These are phyloP conservation scores for Catamblyrhynchus diadema DNA, from an alignment of 2,797 vertebrate species.

Conservation along the genomic window DNA sequence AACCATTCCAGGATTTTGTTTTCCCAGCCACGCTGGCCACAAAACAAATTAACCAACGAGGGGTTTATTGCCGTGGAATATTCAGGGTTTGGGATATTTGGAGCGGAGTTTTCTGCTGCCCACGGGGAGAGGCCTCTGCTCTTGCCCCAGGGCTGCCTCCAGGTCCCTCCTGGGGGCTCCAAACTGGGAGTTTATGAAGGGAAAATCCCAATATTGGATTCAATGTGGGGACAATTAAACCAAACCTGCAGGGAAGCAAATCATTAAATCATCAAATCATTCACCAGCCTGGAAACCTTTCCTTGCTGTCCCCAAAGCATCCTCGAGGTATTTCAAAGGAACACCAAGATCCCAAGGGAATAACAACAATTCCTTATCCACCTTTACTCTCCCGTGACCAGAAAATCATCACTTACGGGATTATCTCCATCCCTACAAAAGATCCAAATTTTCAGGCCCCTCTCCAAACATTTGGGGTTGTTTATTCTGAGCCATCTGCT, in stretches of 20 bases:
- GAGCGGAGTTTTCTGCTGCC: neutral
- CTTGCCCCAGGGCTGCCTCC: neutral
- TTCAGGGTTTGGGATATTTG: neutral
- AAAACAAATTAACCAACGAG: rapidly evolving
- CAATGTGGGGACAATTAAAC: neutral
- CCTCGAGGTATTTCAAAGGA: neutral
- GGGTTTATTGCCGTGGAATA: too few relatives aligned
- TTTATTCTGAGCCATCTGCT: neutral
- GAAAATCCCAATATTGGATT: neutral
- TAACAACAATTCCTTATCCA: neutral
- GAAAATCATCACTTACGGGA: rapidly evolving
- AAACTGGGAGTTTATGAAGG: rapidly evolving
- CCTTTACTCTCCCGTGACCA: rapidly evolving
- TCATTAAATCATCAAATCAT: neutral
- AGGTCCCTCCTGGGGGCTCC: neutral
- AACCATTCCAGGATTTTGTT: neutral
- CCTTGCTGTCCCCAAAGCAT: neutral
- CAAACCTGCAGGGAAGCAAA: neutral
- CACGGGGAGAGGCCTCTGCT: neutral
- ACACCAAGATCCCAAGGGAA: neutral
- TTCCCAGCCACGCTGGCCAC: neutral
- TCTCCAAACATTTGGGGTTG: neutral
- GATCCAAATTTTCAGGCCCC: rapidly evolving
- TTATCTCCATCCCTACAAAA: neutral
- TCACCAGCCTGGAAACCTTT: neutral